Evolutionary conservation across 2,888 invertebrate genomes (phyloP), one percentile per base, ranked within the genome.

Genomic region (Portevinia maculata): DNA sequence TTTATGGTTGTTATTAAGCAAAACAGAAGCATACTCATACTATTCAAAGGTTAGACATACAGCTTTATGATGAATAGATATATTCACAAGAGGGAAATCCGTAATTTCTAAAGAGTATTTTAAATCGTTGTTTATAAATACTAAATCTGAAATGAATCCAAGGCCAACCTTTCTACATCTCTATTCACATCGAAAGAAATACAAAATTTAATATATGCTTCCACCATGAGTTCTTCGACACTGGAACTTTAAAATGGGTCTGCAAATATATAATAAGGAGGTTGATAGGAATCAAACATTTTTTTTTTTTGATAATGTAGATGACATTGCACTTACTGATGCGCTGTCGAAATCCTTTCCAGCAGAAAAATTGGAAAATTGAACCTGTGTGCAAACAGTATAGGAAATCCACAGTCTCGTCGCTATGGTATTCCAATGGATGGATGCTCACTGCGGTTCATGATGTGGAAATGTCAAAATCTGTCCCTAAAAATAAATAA

Each of bases 291-390:
- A 55, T 55, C 13, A 39, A 24, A 13, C 1, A 52, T 24, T 55
- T 55, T 34, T 37, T 21, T 17, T 11, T 15, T 9, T 6, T 37
- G 8, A 44, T 32, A 60, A 46, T 13, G 32, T 46, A 60, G 32
- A 46, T 21, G 34, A 24, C 60, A 62, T 13, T 46, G 34, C 15
- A 46, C 60, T n/a, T 34, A 37, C 48, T 24, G 52, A 50, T 30
- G 19, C 19, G 39, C 19, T 30, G 17, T 52, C 64, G n/a, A 50
- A 52, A 37, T 62, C 24, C 15, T 46, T n/a, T 62, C 34, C 60
- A 62, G 34, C 24, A 24, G 50, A 50, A 15, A 50, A 62, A 39
- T 28, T 30, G 52, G 64, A 64, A 64, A 64, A 64, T 64, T 64
- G 64, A 39, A 52, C 13, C 50, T 30, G 17, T 50, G 17, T 64